Evolutionary conservation across 2,797 vertebrate genomes (phyloP).

Genomic region (Leptodactylus fallax): DNA sequence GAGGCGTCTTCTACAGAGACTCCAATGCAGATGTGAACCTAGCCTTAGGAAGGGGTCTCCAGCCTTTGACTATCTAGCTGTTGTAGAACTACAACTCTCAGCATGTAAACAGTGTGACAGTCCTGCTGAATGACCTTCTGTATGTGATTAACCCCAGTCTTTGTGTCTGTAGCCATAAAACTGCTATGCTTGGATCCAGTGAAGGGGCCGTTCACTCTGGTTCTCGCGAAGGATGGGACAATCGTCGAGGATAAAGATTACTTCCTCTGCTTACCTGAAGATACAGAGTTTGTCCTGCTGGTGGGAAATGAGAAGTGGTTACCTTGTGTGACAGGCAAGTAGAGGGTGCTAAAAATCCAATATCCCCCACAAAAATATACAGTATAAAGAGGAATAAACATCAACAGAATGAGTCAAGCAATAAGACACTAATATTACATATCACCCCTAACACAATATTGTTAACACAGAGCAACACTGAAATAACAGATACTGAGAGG

Average conservation of each 20-base stretch:
- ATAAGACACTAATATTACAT: too few relatives aligned
- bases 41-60: too few relatives aligned
- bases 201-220: conserved; percentile 77
- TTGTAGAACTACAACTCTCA: background rate
- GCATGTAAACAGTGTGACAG: background rate
- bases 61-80: background rate
- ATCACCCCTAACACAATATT: too few relatives aligned
- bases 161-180: background rate
- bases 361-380: background rate
- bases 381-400: too few relatives aligned
- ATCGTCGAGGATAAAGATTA: conserved; percentile 92
- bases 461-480: too few relatives aligned
- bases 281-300: conserved; percentile 91
- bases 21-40: too few relatives aligned
- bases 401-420: too few relatives aligned
- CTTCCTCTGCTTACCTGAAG: conserved; percentile 86
- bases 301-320: conserved; percentile 82
- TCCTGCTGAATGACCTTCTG: background rate
- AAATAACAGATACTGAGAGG: too few relatives aligned
- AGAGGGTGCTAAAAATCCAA: background rate
- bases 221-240: conserved; percentile 93
- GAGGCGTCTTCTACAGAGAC: too few relatives aligned
- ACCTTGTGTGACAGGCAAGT: conserved; percentile 72
- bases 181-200: conserved; percentile 77
- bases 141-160: background rate